Conservation (phyloP, 2,797 vertebrate genomes). For the Chelmon rostratus region DNA sequence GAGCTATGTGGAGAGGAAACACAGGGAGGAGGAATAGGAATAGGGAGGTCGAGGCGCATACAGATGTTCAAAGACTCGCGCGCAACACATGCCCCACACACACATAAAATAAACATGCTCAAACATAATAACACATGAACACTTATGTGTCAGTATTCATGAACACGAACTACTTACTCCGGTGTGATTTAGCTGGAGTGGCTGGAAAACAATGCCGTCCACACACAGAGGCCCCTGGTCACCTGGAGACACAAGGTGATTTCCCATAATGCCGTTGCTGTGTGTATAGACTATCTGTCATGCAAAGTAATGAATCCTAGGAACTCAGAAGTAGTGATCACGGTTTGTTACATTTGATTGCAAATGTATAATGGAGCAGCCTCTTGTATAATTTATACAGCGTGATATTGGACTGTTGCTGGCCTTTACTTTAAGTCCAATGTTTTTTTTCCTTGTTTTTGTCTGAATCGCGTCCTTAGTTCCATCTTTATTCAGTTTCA, state of each 20-base stretch:
- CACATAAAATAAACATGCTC: conserved; percentile 70
- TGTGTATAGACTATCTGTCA: conserved; percentile 34
- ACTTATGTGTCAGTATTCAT: conserved; percentile 75
- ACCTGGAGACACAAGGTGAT: conserved; percentile 48
- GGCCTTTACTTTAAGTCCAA: conserved; percentile 30
- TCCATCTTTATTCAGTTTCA: conserved; percentile 17
- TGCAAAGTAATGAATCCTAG: conserved; percentile 48
- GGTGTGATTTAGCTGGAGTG: conserved; percentile 70
- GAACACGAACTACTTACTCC: conserved; percentile 73
- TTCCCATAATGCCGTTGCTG: conserved; percentile 67
- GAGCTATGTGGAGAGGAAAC: conserved; percentile 74
- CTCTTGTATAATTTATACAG: conserved; percentile 62
- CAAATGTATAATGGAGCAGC: conserved; percentile 52
- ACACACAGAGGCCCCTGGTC: conserved; percentile 41
- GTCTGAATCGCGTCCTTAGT: conserved; percentile 1
- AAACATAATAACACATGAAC: conserved; percentile 61
- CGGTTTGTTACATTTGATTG: conserved; percentile 63
- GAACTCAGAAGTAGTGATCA: conserved; percentile 28
- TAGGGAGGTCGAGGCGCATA: conserved; percentile 58
- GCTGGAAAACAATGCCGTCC: conserved; percentile 57
- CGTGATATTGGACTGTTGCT: conserved; percentile 57
- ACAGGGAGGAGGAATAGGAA: conserved; percentile 60
- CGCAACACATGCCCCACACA: conserved; percentile 46
- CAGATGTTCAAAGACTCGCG: conserved; percentile 61
- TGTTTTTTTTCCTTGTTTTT: conserved; percentile 11